These are phyloP conservation scores for Ips nitidus DNA, from an alignment of 1,140 invertebrate species.

Conservation along the genomic window DNA sequence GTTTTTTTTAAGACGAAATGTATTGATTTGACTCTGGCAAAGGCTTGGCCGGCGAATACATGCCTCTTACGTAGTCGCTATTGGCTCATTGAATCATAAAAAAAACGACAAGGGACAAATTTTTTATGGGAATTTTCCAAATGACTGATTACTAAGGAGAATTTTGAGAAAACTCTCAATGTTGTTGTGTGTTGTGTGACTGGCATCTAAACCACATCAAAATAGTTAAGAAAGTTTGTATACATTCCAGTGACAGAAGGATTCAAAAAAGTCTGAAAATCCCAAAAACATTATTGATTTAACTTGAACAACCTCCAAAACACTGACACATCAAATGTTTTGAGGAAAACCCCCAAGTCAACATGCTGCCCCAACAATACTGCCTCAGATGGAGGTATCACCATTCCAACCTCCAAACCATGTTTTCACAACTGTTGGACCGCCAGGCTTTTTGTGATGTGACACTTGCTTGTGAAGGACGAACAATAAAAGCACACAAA, in stretches of 20 bases:
- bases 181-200: slow-evolving; percentile 18
- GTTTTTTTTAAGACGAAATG: slow-evolving; percentile 51
- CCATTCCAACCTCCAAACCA: slow-evolving; percentile 84
- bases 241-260: too few species aligned
- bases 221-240: too few species aligned
- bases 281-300: slow-evolving; percentile 45
- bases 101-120: slow-evolving; percentile 49
- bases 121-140: slow-evolving; percentile 54
- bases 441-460: slow-evolving; percentile 89
- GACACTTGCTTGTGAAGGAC: slow-evolving; percentile 85
- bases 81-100: slow-evolving; percentile 54
- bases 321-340: slow-evolving; percentile 32
- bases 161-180: slow-evolving; percentile 46
- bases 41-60: slow-evolving; percentile 53
- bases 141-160: slow-evolving; percentile 50
- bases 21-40: slow-evolving; percentile 51
- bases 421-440: slow-evolving; percentile 86
- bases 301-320: slow-evolving; percentile 31
- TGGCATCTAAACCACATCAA: background rate
- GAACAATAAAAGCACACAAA: slow-evolving; percentile 85
- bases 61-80: slow-evolving; percentile 51
- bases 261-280: too few species aligned
- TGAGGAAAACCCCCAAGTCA: slow-evolving; percentile 39
- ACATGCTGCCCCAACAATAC: slow-evolving; percentile 82
- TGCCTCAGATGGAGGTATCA: slow-evolving; percentile 90